Evolutionary conservation across 2,797 vertebrate genomes (phyloP).

Genomic region (Chaunax sp.): DNA sequence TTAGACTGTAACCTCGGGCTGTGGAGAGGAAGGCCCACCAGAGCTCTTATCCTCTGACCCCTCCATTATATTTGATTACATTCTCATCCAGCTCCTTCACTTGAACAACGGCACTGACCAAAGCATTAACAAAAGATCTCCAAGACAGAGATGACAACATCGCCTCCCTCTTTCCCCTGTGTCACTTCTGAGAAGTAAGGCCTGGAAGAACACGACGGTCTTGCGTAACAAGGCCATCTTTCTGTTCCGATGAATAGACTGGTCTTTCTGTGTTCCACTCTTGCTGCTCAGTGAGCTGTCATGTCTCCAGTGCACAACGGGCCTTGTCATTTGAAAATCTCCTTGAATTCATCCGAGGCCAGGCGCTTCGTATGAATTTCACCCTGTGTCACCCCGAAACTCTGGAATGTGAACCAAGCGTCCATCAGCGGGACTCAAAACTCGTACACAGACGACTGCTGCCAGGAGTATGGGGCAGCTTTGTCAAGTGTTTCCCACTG

Average conservation of each 20-base stretch:
- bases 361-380: slow-evolving; percentile 22
- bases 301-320: slow-evolving; percentile 34
- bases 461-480: not conserved
- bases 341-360: slow-evolving; percentile 39
- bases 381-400: slow-evolving; percentile 24
- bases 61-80: slow-evolving; percentile 37
- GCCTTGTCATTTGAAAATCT: slow-evolving; percentile 47
- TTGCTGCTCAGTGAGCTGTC: slow-evolving; percentile 36
- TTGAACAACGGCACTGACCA: slow-evolving; percentile 19
- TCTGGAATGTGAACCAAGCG: slow-evolving; percentile 37
- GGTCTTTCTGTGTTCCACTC: slow-evolving; percentile 37
- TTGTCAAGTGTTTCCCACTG: not conserved
- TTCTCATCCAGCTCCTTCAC: slow-evolving; percentile 17
- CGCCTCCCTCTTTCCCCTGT: slow-evolving; percentile 6
- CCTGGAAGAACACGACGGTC: slow-evolving; percentile 38
- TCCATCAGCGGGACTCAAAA: slow-evolving; percentile 8
- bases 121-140: slow-evolving; percentile 60
- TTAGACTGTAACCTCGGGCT: slow-evolving; percentile 38
- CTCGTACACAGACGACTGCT: slow-evolving; percentile 8
- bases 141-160: slow-evolving; percentile 32
- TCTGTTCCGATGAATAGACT: slow-evolving; percentile 64
- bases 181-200: slow-evolving; percentile 51
- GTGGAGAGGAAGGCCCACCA: slow-evolving; percentile 15
- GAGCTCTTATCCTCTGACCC: slow-evolving; percentile 31
- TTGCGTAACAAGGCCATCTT: slow-evolving; percentile 69